Base-by-base conservation (phyloP, 2,888 invertebrate genomes). In the Stegophylla sp. region DNA sequence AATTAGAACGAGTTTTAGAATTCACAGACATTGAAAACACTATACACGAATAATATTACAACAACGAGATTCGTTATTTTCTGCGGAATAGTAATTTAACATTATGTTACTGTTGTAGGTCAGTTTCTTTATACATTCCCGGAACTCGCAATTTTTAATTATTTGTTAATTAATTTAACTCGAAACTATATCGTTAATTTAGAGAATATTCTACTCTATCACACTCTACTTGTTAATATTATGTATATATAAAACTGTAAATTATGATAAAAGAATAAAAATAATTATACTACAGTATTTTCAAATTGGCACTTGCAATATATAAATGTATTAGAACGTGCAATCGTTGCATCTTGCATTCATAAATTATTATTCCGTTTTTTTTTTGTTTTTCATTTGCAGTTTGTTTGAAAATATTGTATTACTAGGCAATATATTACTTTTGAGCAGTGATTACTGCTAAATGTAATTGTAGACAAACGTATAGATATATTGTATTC, bases 381-480 rank as follows among this genome's bases (percentile, higher is more conserved):
- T 20, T 53, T 53, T 53, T 53, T 34, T 34, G n/a, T n/a, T n/a
- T 20, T 20, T 7, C 10, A 3, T 53, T 20, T 23, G 53, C 23
- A 23, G 23, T 53, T 53, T 10, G n/a, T 20, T 4, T 20, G 53
- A 2, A 53, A 53, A 34, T 53, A 23, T 20, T 20, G 20, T n/a
- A 53, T n/a, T 53, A 10, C 53, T 53, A 20, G 26, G 17, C 5
- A 20, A 66, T 45, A 26, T 66, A 66, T 66, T 66, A 45, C 23
- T 45, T 43, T 23, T 43, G 45, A 72, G 51, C 23, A 59, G 23
- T 26, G 53, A 71, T 71, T 72, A 59, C 43, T 26, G 26, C 43
- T 43, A 59, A 72, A 43, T 20, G 34, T 23, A 69, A 51, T 69
- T 51, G 48, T 69, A 20, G 66, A 26, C 45, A 66, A 66, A 66